phyloP scores from a whole-genome alignment of 2,888 invertebrate genomes.

The Camptogramma bilineatum region DNA sequence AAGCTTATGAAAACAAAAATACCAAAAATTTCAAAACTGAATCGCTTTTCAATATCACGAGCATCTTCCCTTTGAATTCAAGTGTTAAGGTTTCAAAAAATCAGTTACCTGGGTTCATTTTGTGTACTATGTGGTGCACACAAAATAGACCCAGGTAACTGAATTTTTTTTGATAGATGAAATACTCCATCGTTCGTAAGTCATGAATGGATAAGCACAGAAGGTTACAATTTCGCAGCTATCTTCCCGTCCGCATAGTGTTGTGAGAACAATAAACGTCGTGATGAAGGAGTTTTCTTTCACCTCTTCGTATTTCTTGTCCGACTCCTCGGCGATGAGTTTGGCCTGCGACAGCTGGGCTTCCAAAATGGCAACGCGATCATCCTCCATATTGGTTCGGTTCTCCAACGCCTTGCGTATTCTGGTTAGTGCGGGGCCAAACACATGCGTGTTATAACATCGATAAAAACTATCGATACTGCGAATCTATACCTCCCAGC shows the following conservation, averaged over 20 bases:
- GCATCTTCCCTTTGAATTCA: too few relatives aligned
- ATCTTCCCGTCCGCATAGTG: slow-evolving; percentile 9
- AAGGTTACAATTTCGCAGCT: not conserved
- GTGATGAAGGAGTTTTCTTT: slow-evolving; percentile 63
- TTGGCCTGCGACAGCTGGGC: slow-evolving; percentile 99
- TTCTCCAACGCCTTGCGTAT: slow-evolving; percentile 99
- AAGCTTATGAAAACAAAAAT: not conserved
- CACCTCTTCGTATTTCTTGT: slow-evolving; percentile 99
- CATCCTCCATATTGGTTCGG: slow-evolving; percentile 99
- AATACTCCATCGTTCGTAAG: not conserved
- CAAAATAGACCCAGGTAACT: too few relatives aligned
- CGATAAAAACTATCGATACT: slow-evolving; percentile 57
- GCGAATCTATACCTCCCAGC: slow-evolving; percentile 35
- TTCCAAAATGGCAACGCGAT: slow-evolving; percentile 98
- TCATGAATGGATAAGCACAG: not conserved
- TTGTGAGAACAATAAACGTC: slow-evolving; percentile 37
- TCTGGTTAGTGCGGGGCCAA: slow-evolving; percentile 88
- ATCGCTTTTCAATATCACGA: too few relatives aligned
- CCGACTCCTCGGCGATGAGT: slow-evolving; percentile 99
- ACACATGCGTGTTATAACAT: slow-evolving; percentile 85
- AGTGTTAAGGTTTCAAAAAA: too few relatives aligned
- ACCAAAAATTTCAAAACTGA: too few relatives aligned
- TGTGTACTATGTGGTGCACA: too few relatives aligned
- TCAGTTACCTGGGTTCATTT: too few relatives aligned
- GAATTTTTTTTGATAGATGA: not conserved